These are phyloP conservation scores for Gymnoscopelus braueri DNA, from an alignment of 2,797 vertebrate species.

Conservation along the genomic window DNA sequence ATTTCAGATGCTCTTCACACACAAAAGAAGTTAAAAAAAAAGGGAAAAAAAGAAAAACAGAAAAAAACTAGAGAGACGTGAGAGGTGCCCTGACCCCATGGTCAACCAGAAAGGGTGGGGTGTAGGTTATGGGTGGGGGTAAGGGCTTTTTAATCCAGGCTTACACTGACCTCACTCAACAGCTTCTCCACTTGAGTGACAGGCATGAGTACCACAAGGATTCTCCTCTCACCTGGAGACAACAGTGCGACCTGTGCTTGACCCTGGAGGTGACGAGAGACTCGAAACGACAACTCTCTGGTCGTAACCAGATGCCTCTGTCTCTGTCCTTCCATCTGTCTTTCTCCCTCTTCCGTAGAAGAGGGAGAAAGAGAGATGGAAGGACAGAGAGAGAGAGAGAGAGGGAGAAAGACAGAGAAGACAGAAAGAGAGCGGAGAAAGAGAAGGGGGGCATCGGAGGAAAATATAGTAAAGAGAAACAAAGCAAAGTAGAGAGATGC, in stretches of 20 bases:
- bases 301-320: too few relatives aligned
- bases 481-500: background rate
- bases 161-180: slow-evolving; percentile 71
- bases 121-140: slow-evolving; percentile 41
- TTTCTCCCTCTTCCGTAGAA: too few relatives aligned
- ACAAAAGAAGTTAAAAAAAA: slow-evolving; percentile 68
- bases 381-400: background rate
- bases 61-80: slow-evolving; percentile 45
- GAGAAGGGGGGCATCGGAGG: slow-evolving; percentile 8
- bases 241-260: slow-evolving; percentile 32
- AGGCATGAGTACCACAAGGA: slow-evolving; percentile 49
- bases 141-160: slow-evolving; percentile 51
- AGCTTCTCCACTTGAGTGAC: slow-evolving; percentile 55
- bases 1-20: slow-evolving; percentile 54
- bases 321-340: too few relatives aligned
- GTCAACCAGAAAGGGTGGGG: slow-evolving; percentile 67
- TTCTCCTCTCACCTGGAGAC: slow-evolving; percentile 61
- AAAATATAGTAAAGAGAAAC: background rate
- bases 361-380: background rate
- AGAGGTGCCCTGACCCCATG: slow-evolving; percentile 53
- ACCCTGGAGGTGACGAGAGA: slow-evolving; percentile 43
- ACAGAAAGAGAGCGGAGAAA: slow-evolving; percentile 6
- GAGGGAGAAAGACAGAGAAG: background rate
- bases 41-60: slow-evolving; percentile 35
- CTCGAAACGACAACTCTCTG: slow-evolving; percentile 3